Conservation (phyloP, 2,797 vertebrate species). For the Platalea minor region DNA sequence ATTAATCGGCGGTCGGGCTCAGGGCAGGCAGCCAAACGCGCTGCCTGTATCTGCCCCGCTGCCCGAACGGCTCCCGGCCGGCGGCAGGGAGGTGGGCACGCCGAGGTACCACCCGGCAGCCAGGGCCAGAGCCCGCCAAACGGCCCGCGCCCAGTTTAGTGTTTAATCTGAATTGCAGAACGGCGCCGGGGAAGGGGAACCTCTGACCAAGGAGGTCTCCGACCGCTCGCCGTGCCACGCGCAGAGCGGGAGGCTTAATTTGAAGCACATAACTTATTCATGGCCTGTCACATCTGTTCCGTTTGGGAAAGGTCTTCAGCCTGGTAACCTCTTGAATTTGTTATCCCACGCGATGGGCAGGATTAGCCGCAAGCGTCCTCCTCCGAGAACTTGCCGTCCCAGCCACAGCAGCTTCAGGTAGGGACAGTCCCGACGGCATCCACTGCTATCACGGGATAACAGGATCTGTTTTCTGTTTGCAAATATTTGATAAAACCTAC, state of each 20-base stretch:
- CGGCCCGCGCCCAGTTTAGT: accelerated
- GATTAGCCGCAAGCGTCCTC: background rate
- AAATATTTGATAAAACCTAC: background rate
- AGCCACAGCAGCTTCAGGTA: background rate
- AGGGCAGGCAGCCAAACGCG: background rate
- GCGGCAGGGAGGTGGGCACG: background rate
- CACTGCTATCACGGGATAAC: background rate
- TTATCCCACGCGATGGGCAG: background rate
- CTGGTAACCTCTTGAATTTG: background rate
- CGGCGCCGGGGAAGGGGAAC: background rate
- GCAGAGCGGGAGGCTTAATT: background rate
- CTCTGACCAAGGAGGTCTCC: background rate
- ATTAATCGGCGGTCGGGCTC: background rate
- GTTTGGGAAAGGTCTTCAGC: background rate
- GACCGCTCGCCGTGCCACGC: accelerated
- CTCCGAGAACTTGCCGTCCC: background rate
- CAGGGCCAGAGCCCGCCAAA: background rate
- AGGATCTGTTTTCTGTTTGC: background rate
- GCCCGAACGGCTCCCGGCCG: background rate
- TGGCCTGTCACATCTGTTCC: background rate
- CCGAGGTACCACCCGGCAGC: background rate
- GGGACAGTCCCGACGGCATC: background rate
- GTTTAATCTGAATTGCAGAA: background rate
- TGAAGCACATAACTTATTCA: background rate
- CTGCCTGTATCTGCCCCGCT: too few species aligned